Evolutionary conservation across 2,888 invertebrate species (phyloP).

Genomic region (Chloroclysta siterata): DNA sequence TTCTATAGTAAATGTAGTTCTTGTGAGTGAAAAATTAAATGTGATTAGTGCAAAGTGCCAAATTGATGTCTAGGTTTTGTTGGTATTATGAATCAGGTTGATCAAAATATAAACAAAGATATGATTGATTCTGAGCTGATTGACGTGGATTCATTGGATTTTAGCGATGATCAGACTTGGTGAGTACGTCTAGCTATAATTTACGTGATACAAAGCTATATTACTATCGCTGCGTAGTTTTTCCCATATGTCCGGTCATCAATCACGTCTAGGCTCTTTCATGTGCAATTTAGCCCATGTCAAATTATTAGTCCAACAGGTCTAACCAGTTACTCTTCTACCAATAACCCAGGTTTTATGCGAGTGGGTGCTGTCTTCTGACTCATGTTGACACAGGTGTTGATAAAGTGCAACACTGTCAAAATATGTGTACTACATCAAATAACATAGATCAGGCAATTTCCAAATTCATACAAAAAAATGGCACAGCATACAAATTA

Average conservation of each 20-base stretch:
- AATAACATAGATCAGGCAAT: neutral
- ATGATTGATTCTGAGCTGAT: conserved; percentile 83
- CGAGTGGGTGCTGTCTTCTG: conserved; percentile 36
- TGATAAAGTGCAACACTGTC: neutral
- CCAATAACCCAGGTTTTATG: conserved; percentile 21
- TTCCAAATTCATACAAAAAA: neutral
- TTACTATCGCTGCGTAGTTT: conserved; percentile 39
- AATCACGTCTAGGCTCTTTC: conserved; percentile 52
- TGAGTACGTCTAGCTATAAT: conserved; percentile 57
- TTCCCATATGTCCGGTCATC: conserved; percentile 47
- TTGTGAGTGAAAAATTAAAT: conserved; percentile 63
- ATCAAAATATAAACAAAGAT: conserved; percentile 85
- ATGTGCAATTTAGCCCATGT: conserved; percentile 43
- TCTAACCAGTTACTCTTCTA: conserved; percentile 43
- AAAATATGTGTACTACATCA: neutral
- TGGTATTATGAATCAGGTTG: conserved; percentile 78
- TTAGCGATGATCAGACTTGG: conserved; percentile 86
- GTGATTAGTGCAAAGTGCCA: conserved; percentile 79
- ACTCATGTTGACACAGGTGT: conserved; percentile 34
- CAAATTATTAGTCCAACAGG: conserved; percentile 45
- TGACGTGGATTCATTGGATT: conserved; percentile 83
- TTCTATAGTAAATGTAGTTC: conserved; percentile 72
- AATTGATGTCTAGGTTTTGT: conserved; percentile 76
- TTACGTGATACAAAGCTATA: conserved; percentile 23
- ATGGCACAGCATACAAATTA: too few relatives aligned